These are phyloP conservation scores for Leuctra nigra DNA, from an alignment of 2,888 invertebrate genomes.

Conservation along the genomic window DNA sequence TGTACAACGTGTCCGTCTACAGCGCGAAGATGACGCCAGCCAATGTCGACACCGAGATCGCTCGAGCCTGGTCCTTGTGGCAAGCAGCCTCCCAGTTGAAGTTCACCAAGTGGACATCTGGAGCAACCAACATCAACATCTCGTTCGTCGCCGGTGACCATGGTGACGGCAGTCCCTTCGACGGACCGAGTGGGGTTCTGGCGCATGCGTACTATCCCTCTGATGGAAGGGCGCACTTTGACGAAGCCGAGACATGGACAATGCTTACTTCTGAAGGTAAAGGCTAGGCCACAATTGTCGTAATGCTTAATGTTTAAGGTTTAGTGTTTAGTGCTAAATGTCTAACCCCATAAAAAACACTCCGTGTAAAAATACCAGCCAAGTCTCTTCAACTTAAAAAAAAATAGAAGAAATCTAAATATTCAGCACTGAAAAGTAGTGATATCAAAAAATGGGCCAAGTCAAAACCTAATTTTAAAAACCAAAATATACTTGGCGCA, in stretches of 20 bases:
- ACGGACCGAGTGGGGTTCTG: constrained; percentile 87
- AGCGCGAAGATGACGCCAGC: constrained; percentile 59
- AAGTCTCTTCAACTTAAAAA: no score
- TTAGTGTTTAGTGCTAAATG: no score
- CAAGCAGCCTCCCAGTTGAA: constrained; percentile 74
- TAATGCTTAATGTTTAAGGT: no score
- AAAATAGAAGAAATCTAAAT: no score
- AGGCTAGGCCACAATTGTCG: no score
- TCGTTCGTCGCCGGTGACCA: constrained; percentile 86
- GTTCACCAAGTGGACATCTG: constrained; percentile 59
- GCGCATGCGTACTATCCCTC: constrained; percentile 95
- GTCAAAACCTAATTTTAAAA: no score
- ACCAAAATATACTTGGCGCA: no score
- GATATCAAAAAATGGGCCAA: no score
- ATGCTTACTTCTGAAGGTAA: constrained; percentile 64
- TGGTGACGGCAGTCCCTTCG: constrained; percentile 93
- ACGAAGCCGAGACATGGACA: constrained; percentile 91
- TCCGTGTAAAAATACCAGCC: no score
- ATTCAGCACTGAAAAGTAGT: no score
- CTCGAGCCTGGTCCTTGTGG: constrained; percentile 78
- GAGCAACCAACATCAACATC: constrained; percentile 77
- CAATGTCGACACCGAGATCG: constrained; percentile 70
- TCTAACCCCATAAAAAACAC: no score
- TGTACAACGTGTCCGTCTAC: constrained; percentile 86
- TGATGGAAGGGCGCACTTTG: constrained; percentile 96